Percentiles rank a stretch among this genome's conserved stretches.
phyloP scores from a whole-genome alignment of 2,797 vertebrate genomes.

The Poeciliopsis gracilis region DNA sequence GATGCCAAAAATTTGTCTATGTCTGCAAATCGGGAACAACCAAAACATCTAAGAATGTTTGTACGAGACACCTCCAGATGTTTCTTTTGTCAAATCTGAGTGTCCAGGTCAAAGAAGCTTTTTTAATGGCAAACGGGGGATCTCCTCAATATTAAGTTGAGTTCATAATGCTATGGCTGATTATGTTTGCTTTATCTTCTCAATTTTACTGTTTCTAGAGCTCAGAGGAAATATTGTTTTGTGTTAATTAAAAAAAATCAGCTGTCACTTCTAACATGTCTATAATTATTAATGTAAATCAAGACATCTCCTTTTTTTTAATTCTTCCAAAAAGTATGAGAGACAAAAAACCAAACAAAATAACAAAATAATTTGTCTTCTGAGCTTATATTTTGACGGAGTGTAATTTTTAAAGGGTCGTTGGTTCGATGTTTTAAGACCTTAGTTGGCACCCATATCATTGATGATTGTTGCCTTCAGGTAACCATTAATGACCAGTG shows the following conservation, averaged over 20 bases:
- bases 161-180: constrained; percentile 9
- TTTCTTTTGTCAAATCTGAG: background rate
- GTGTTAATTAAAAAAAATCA: background rate
- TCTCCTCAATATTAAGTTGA: background rate
- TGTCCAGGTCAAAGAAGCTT: background rate
- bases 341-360: background rate
- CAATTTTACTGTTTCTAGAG: constrained; percentile 71
- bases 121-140: background rate
- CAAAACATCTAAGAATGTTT: background rate
- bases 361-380: constrained; percentile 69
- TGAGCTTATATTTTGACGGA: constrained; percentile 73
- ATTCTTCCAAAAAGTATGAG: background rate
- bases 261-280: background rate
- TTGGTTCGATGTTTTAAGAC: constrained; percentile 72
- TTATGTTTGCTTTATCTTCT: constrained; percentile 57
- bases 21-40: background rate
- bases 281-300: background rate
- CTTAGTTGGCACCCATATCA: constrained; percentile 76
- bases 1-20: background rate
- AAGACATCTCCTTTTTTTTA: background rate
- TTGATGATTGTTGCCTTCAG: constrained; percentile 83
- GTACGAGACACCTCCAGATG: background rate
- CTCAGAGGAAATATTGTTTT: constrained; percentile 81
- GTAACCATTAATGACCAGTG: constrained; percentile 83
- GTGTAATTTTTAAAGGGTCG: constrained; percentile 55